phyloP scores from a whole-genome alignment of 2,113 vertebrate species.

The Oreochromis aureus region DNA sequence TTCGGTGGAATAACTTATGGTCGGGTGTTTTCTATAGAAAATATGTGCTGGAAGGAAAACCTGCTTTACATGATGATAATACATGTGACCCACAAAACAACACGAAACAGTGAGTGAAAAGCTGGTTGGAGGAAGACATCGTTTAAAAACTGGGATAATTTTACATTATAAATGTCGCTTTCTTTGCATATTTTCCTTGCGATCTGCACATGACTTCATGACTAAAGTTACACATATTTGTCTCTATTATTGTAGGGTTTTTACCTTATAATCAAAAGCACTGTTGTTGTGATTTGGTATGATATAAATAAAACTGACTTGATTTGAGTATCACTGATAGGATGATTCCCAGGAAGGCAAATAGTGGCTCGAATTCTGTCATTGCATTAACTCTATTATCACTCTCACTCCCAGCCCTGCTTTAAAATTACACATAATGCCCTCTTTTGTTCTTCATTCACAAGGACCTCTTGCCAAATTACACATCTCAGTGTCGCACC shows the following conservation, averaged over 20 bases:
- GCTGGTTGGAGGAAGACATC: rapidly evolving
- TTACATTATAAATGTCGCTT: background rate
- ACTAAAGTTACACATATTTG: background rate
- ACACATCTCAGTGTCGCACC: background rate
- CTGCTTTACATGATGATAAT: background rate
- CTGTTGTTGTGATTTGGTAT: background rate
- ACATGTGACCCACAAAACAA: background rate
- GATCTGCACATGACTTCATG: rapidly evolving
- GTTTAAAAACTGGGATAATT: rapidly evolving
- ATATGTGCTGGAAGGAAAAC: background rate
- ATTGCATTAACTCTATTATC: background rate
- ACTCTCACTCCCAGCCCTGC: background rate
- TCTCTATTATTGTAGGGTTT: background rate
- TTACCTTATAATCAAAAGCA: background rate
- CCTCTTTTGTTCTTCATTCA: conserved; percentile 1
- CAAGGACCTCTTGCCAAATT: background rate
- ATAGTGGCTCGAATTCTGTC: background rate
- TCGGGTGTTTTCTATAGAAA: background rate
- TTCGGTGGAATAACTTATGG: background rate
- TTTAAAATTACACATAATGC: conserved; percentile 4
- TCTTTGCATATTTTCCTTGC: rapidly evolving
- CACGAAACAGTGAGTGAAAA: background rate
- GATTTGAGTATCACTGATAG: background rate
- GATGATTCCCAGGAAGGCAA: background rate
- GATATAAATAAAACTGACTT: background rate